A percentile compares a stretch with the other conserved stretches of the same genome.
phyloP scores from a whole-genome alignment of 2,113 vertebrate species.

The Odocoileus virginianus region DNA sequence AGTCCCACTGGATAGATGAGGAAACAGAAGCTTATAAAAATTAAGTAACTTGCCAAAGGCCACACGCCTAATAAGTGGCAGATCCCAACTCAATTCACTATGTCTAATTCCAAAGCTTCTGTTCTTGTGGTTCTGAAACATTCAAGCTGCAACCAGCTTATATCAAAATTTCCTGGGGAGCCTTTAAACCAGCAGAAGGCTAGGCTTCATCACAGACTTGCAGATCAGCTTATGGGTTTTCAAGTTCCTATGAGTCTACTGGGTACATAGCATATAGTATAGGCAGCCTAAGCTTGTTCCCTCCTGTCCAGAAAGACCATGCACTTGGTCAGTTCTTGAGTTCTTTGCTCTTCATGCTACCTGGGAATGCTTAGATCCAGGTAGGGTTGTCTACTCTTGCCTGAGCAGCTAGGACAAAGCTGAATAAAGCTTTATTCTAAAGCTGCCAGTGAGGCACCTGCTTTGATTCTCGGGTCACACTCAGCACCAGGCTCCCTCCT shows the following conservation, averaged over 20 bases:
- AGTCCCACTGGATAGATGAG: neutral
- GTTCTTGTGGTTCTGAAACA: neutral
- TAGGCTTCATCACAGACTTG: neutral
- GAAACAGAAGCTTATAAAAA: neutral
- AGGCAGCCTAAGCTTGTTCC: neutral
- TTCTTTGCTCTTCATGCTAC: neutral
- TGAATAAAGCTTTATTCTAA: neutral
- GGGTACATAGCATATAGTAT: neutral
- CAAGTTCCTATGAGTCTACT: neutral
- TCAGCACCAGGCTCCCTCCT: neutral
- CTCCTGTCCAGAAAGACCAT: neutral
- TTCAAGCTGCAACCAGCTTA: neutral
- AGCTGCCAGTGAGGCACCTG: neutral
- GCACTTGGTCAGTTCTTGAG: neutral
- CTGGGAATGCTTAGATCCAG: neutral
- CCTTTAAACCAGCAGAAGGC: neutral
- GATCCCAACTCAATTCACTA: neutral
- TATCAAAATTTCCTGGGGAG: neutral
- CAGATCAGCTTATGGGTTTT: neutral
- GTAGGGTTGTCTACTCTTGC: neutral
- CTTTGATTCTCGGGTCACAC: neutral
- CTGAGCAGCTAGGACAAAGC: neutral
- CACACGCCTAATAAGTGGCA: neutral
- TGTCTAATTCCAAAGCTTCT: neutral
- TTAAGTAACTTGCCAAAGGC: neutral